Evolutionary conservation across 2,797 vertebrate species (phyloP).

Genomic region (Odontamblyopus lacepedii): DNA sequence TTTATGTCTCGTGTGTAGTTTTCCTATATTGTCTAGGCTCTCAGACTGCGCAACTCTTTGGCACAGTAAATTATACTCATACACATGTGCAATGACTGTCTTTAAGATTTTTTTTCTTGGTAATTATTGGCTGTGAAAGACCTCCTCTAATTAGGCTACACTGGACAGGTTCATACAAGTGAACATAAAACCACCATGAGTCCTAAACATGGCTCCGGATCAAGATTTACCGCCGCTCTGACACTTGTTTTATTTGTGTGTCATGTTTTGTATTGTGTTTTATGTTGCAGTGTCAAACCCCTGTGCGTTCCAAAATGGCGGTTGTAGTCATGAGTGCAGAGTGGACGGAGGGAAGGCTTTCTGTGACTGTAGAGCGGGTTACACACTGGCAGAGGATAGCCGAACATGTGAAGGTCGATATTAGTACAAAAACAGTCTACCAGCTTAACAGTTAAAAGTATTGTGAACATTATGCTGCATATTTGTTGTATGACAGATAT

Average conservation of each 20-base stretch:
- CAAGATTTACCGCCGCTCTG: constrained; percentile 9
- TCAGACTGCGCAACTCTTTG: constrained; percentile 7
- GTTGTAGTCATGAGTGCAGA: constrained; percentile 87
- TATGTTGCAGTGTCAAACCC: constrained; percentile 80
- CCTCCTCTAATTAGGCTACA: constrained; percentile 54
- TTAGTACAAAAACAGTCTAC: neutral
- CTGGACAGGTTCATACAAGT: constrained; percentile 52
- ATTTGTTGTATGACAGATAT: constrained; percentile 78
- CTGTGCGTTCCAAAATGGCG: constrained; percentile 83
- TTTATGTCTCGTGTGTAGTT: constrained; percentile 28
- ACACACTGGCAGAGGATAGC: constrained; percentile 77
- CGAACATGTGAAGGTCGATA: constrained; percentile 83
- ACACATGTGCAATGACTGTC: constrained; percentile 43
- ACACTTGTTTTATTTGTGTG: neutral
- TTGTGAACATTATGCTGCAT: constrained; percentile 5
- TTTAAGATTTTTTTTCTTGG: constrained; percentile 53
- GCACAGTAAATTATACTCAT: constrained; percentile 40
- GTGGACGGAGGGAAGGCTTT: constrained; percentile 69
- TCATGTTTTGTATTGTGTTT: neutral
- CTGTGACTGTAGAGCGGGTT: constrained; percentile 85
- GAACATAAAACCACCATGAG: constrained; percentile 15
- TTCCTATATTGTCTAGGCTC: constrained; percentile 16
- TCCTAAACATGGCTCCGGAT: constrained; percentile 21
- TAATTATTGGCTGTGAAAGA: constrained; percentile 55
- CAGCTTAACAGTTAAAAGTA: neutral